phyloP scores from a whole-genome alignment of 2,113 vertebrate genomes.

The Seriola rivoliana region DNA sequence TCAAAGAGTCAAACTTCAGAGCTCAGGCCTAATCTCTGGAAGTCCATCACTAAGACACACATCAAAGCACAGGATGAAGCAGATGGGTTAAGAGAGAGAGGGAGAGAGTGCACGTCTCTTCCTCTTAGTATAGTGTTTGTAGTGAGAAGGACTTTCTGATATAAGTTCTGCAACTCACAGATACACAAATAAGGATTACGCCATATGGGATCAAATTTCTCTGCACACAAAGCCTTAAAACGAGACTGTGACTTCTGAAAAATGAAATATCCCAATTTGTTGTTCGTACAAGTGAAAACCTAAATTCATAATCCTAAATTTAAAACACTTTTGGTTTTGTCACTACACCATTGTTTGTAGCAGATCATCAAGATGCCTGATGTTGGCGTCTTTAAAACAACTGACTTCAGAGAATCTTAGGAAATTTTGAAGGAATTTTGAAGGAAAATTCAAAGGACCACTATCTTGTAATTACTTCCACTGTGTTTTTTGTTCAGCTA shows the following conservation, averaged over 20 bases:
- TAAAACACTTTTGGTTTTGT: no score
- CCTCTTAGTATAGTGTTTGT: slow-evolving; percentile 12
- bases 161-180: slow-evolving; percentile 6
- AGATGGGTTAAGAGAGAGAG: slow-evolving; percentile 31
- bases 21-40: slow-evolving; percentile 58
- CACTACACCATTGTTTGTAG: no score
- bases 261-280: not conserved
- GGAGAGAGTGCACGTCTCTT: slow-evolving; percentile 4
- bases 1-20: slow-evolving; percentile 73
- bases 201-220: not conserved
- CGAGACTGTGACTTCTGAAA: not conserved
- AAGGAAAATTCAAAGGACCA: not conserved
- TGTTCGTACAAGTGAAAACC: not conserved
- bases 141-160: not conserved
- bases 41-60: slow-evolving; percentile 51
- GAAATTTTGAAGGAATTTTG: no score
- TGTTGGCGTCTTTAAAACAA: not conserved
- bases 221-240: not conserved
- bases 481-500: not conserved
- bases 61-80: slow-evolving; percentile 72
- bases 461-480: not conserved
- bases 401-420: not conserved
- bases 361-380: not conserved
- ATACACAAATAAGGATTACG: slow-evolving; percentile 1
- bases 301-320: not conserved